Conservation (phyloP, 2,113 vertebrate genomes). For the Pardalotus punctatus region DNA sequence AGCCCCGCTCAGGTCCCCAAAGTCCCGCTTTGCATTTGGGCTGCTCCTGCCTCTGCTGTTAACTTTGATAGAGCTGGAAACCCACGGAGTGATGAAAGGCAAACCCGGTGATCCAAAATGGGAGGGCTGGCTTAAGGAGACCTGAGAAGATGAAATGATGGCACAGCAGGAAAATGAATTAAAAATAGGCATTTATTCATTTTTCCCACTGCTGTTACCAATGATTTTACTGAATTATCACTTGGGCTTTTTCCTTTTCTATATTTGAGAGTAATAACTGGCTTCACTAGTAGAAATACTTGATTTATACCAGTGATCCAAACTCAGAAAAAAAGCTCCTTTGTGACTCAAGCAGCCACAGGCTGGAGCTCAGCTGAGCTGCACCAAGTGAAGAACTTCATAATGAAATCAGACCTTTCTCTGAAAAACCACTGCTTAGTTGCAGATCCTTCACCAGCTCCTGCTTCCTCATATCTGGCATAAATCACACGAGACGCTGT, state of each 20-base stretch:
- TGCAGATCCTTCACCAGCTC: not conserved
- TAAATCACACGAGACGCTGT: not conserved
- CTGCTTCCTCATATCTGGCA: not conserved
- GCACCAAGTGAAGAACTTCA: not conserved
- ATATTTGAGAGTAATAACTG: not conserved
- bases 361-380: not conserved
- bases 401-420: not conserved
- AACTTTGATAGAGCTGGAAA: not conserved
- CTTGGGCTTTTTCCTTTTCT: not conserved
- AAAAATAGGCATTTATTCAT: constrained; percentile 36
- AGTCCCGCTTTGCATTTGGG: not conserved
- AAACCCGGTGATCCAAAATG: not conserved
- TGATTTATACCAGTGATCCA: not conserved
- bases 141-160: not conserved
- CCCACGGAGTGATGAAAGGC: not conserved
- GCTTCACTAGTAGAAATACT: not conserved
- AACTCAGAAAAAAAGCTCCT: not conserved
- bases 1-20: not conserved
- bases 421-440: not conserved
- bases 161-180: constrained; percentile 47
- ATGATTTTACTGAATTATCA: constrained; percentile 3
- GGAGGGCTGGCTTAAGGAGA: constrained; percentile 14
- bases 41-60: not conserved
- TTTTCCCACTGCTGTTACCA: not conserved
- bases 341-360: not conserved